Conservation (phyloP, 2,797 vertebrate species). For the Xenentodon cancila region DNA sequence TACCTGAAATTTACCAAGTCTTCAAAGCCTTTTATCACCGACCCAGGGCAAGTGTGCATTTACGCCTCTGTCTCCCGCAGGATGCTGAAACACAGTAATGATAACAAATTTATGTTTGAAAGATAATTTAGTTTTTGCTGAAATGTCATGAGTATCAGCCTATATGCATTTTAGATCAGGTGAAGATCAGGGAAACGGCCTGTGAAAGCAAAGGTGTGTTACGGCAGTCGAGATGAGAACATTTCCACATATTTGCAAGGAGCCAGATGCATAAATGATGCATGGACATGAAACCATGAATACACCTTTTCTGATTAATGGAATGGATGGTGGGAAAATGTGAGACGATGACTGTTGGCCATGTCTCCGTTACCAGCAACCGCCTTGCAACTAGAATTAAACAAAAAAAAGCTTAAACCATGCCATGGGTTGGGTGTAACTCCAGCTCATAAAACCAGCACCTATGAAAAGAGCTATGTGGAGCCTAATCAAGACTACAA, state of each 20-base stretch:
- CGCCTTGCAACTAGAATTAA: too few relatives aligned
- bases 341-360: too few relatives aligned
- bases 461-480: too few relatives aligned
- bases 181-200: background rate
- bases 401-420: too few relatives aligned
- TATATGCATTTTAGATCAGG: background rate
- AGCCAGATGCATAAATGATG: background rate
- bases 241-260: background rate
- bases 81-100: slow-evolving; percentile 18
- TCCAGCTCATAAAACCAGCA: too few relatives aligned
- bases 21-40: slow-evolving; percentile 41
- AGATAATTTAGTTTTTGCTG: slow-evolving; percentile 5
- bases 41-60: slow-evolving; percentile 25
- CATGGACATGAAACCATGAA: background rate
- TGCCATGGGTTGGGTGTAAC: too few relatives aligned
- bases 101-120: background rate
- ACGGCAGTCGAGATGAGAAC: background rate
- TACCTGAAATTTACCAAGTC: slow-evolving; percentile 36
- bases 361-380: too few relatives aligned
- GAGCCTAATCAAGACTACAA: too few relatives aligned
- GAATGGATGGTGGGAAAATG: too few relatives aligned
- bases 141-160: background rate
- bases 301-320: background rate
- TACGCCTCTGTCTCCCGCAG: slow-evolving; percentile 17
- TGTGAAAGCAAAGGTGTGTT: background rate